Evolutionary conservation across 2,113 vertebrate genomes (phyloP).

Genomic region (Mastomys coucha): DNA sequence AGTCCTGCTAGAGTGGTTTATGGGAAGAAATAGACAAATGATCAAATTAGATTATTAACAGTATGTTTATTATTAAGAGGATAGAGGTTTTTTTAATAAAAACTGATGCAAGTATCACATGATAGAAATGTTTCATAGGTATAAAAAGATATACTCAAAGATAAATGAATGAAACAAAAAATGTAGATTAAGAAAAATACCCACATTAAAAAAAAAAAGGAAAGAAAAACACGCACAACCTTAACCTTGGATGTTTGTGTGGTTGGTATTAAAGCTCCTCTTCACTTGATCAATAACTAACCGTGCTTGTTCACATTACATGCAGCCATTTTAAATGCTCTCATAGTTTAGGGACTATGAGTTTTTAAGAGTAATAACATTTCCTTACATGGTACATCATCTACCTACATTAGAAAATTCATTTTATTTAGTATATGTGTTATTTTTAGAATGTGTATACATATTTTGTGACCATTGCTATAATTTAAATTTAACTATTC

Average conservation of each 20-base stretch:
- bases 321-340: conserved; percentile 32
- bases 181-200: background rate
- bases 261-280: background rate
- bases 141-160: conserved; percentile 36
- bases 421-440: background rate
- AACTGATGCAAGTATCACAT: background rate
- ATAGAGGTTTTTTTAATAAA: background rate
- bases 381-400: background rate
- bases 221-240: background rate
- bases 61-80: conserved; percentile 21
- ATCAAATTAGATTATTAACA: background rate
- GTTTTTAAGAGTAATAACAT: background rate
- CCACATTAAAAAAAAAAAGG: background rate
- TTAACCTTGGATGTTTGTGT: background rate
- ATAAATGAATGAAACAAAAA: conserved; percentile 1
- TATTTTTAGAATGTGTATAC: background rate
- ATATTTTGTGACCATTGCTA: background rate
- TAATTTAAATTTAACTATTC: conserved; percentile 1
- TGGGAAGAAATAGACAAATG: background rate
- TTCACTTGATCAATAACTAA: conserved; percentile 21
- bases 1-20: background rate
- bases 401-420: background rate
- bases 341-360: background rate
- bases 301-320: background rate
- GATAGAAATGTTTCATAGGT: background rate